Conservation (phyloP, 2,113 vertebrate genomes). For the Myotis davidii region DNA sequence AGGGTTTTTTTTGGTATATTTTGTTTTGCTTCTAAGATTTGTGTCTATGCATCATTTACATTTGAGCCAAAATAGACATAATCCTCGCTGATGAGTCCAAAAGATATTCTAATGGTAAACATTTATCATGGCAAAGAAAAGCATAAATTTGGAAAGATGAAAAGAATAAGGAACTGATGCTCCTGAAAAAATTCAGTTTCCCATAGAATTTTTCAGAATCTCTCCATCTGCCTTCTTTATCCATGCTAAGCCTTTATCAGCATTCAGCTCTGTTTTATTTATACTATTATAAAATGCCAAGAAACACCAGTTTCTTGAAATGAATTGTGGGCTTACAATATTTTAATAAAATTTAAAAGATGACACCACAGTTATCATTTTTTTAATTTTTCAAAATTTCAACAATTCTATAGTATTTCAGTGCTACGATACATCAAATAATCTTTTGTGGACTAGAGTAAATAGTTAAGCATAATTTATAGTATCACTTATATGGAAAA, state of each 20-base stretch:
- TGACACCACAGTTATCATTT: not conserved
- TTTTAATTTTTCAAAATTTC: slow-evolving; percentile 15
- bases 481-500: slow-evolving; percentile 15
- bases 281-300: not conserved
- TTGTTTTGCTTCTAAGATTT: not conserved
- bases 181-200: not conserved
- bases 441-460: not conserved
- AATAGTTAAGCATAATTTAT: slow-evolving; percentile 33
- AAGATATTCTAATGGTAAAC: not conserved
- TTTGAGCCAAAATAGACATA: not conserved
- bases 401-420: not conserved
- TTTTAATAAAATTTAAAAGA: slow-evolving; percentile 50
- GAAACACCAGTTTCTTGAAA: not conserved
- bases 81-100: not conserved
- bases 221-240: not conserved
- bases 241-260: not conserved
- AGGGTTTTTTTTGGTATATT: not conserved
- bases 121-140: not conserved
- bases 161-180: not conserved
- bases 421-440: not conserved
- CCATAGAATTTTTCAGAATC: slow-evolving; percentile 22
- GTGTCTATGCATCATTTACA: not conserved
- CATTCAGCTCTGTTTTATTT: slow-evolving; percentile 30
- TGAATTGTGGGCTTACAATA: not conserved
- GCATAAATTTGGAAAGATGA: not conserved